Conservation (phyloP, 2,888 invertebrate species). For the Cephalotes varians region DNA sequence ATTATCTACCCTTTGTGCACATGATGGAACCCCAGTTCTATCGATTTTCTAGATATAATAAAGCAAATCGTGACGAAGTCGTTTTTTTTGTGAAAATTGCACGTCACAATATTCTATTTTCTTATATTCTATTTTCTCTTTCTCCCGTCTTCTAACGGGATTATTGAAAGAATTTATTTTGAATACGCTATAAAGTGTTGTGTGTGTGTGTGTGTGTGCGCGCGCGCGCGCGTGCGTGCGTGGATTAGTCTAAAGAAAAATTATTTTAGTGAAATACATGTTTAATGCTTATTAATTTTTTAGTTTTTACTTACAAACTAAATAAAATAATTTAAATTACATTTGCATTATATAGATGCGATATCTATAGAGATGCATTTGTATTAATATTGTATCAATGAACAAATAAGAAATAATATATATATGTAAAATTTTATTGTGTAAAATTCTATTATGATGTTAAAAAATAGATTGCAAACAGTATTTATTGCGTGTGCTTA, state of each 20-base stretch:
- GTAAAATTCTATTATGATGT: background rate
- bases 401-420: background rate
- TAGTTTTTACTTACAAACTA: background rate
- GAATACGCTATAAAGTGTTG: background rate
- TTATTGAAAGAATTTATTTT: background rate
- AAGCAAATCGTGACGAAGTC: background rate
- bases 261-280: background rate
- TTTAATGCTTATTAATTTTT: background rate
- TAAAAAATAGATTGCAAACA: slow-evolving; percentile 5
- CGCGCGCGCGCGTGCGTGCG: too few species aligned
- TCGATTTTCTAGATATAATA: slow-evolving; percentile 27
- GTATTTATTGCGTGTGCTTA: background rate
- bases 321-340: background rate
- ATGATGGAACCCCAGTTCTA: background rate
- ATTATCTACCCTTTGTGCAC: slow-evolving; percentile 25
- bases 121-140: too few species aligned
- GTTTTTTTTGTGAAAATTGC: slow-evolving; percentile 10
- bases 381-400: background rate
- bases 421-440: background rate
- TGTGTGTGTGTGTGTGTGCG: background rate
- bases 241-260: background rate
- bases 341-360: background rate
- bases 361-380: background rate
- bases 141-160: too few species aligned
- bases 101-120: background rate